Evolutionary conservation across 2,888 invertebrate genomes (phyloP).

Genomic region (Sphaeridia pumilis): DNA sequence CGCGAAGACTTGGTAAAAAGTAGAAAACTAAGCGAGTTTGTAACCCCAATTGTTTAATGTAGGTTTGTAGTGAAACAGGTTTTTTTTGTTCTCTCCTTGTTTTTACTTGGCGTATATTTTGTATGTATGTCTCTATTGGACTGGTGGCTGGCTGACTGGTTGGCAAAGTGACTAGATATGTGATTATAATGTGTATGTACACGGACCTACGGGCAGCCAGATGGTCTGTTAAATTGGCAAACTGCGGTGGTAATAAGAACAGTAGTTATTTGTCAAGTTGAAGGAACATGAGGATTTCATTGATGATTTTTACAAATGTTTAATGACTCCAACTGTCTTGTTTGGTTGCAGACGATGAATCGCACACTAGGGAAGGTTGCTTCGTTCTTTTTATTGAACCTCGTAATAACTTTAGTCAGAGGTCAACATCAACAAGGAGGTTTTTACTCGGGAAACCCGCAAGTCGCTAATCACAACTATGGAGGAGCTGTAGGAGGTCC

Average conservation of each 20-base stretch:
- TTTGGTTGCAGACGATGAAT: slow-evolving; percentile 14
- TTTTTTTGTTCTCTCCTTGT: slow-evolving; percentile 5
- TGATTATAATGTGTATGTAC: neutral
- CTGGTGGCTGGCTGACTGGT: neutral
- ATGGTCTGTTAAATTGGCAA: too few species aligned
- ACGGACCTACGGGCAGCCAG: too few species aligned
- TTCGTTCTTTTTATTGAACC: slow-evolving; percentile 8
- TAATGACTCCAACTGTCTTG: too few species aligned
- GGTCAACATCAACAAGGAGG: too few species aligned
- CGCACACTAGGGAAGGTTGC: slow-evolving; percentile 10
- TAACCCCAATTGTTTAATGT: slow-evolving; percentile 18
- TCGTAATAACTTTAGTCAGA: slow-evolving; percentile 7
- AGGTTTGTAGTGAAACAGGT: slow-evolving; percentile 20
- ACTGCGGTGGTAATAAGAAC: too few species aligned
- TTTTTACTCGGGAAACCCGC: slow-evolving; percentile 15
- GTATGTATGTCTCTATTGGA: neutral
- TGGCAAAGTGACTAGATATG: neutral
- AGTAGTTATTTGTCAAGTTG: too few species aligned
- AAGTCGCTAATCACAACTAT: too few species aligned
- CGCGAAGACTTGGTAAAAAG: slow-evolving; percentile 11
- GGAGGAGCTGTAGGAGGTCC: too few species aligned
- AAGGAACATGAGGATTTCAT: too few species aligned
- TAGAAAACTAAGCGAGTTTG: slow-evolving; percentile 17
- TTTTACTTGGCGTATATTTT: too few species aligned
- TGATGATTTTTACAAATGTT: too few species aligned